Evolutionary conservation across 2,113 vertebrate species (phyloP).

Genomic region (Grammomys surdaster): DNA sequence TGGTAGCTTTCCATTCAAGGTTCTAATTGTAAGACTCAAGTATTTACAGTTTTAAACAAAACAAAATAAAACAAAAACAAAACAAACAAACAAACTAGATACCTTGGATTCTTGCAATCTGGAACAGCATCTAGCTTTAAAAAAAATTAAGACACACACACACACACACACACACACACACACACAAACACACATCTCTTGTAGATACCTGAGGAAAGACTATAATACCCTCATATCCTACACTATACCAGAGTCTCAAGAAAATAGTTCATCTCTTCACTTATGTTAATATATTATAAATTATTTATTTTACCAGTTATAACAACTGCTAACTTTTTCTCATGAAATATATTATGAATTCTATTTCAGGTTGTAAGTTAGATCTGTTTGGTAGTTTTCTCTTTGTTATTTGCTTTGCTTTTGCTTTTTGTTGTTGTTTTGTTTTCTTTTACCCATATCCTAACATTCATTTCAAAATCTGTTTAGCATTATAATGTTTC

Average conservation of each 20-base stretch:
- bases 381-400: not conserved
- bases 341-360: not conserved
- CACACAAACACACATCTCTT: too few relatives aligned
- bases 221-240: not conserved
- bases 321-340: not conserved
- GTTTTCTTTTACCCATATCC: not conserved
- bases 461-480: not conserved
- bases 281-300: not conserved
- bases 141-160: too few relatives aligned
- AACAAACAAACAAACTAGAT: too few relatives aligned
- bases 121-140: not conserved
- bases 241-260: not conserved
- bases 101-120: not conserved
- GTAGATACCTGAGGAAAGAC: not conserved
- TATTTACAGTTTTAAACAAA: not conserved
- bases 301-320: not conserved
- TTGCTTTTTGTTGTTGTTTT: too few relatives aligned
- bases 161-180: too few relatives aligned
- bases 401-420: too few relatives aligned
- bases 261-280: not conserved
- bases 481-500: not conserved
- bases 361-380: not conserved
- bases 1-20: not conserved
- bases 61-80: too few relatives aligned
- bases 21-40: not conserved